Conservation (phyloP, 2,888 invertebrate genomes). For the Leptopterna dolabrata region DNA sequence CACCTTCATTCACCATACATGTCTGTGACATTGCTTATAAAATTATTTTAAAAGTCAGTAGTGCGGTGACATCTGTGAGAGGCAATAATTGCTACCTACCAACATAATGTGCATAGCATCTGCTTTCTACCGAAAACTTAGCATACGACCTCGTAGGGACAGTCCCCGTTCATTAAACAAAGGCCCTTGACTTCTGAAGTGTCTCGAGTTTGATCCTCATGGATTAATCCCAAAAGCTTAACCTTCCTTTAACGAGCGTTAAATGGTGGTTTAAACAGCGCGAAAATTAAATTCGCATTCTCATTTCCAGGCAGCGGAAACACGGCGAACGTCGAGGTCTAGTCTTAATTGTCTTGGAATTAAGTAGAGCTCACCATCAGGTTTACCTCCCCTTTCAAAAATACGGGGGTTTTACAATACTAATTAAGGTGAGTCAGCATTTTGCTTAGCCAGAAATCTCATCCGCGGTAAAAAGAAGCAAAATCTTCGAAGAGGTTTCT, state of each 20-base stretch:
- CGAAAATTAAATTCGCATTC: constrained; percentile 2
- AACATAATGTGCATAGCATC: too few species aligned
- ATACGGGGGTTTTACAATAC: neutral
- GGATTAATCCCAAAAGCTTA: neutral
- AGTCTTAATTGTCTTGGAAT: neutral
- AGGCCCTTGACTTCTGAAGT: neutral
- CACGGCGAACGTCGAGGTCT: neutral
- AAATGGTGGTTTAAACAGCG: neutral
- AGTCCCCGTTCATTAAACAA: neutral
- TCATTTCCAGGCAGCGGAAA: neutral
- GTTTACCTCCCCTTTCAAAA: neutral
- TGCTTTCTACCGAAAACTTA: too few species aligned
- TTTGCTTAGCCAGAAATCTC: neutral
- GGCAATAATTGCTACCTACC: too few species aligned
- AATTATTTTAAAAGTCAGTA: too few species aligned
- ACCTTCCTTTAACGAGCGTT: neutral
- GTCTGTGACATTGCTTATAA: too few species aligned
- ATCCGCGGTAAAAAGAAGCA: neutral
- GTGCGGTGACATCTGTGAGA: too few species aligned
- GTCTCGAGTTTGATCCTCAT: neutral
- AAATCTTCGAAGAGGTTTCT: neutral
- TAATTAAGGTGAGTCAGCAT: constrained; percentile 3
- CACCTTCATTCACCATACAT: too few species aligned
- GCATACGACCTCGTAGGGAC: neutral
- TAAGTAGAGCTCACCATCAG: neutral